Base-by-base conservation (phyloP, 2,888 invertebrate genomes). In the Drosophila neonasuta region DNA sequence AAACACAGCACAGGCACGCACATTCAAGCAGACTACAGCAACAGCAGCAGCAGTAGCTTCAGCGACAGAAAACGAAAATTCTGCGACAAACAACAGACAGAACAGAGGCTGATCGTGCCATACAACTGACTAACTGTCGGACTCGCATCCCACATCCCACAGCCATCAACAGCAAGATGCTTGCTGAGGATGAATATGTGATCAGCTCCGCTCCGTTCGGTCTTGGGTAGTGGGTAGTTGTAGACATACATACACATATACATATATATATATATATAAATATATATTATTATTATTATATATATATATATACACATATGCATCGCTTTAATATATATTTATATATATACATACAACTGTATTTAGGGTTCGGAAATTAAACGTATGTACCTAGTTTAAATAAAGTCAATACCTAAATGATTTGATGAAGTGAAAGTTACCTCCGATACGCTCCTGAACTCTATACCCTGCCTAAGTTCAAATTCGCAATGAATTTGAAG, bases 101-200 rank as follows among this genome's bases (percentile, higher is more conserved):
- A 36, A 36, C 74, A 76, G 72, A 71, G 72, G 67, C 72, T 74
- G 77, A 74, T 67, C 68, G 77, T 59, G 76, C 72, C 68, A 60
- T 68, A 76, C 62, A 74, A 68, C 74, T 71, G 62, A 76, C 67
- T 51, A 65, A 74, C 34, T 45, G 58, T 50, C 52, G 51, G 44
- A 57, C 45, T 55, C 60, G 39, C 39, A 55, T 75, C 61, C 76
- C 54, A 71, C 71, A 70, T 70, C 57, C 58, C 66, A 64, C 71
- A 71, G 48, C 36, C 61, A 75, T 61, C 65, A 65, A 59, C 69
- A 56, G 45, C n/a, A 50, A 39, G 39, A 56, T 30, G 51, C 60
- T 72, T 39, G 68, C 46, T 55, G 71, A 75, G 60, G 74, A 73
- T 71, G 73, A 71, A 54, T 66, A 66, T 48, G 54, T 45, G 44